These are phyloP conservation scores for Thaumatotibia leucotreta DNA, from an alignment of 1,140 invertebrate genomes.

Conservation along the genomic window DNA sequence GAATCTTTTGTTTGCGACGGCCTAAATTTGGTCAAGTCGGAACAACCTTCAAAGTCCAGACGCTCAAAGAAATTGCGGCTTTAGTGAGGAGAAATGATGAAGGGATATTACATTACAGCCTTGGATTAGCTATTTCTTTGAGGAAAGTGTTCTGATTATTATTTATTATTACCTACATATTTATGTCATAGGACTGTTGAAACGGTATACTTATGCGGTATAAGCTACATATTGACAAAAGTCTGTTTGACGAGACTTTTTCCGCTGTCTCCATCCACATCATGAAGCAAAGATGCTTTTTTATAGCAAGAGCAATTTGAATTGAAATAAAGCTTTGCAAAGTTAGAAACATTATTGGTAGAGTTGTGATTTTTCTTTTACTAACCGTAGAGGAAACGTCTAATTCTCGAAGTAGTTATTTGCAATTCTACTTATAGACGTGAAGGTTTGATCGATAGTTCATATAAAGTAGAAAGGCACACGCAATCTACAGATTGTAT, in stretches of 20 bases:
- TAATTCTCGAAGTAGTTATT: no score
- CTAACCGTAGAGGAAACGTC: no score
- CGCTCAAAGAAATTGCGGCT: background rate
- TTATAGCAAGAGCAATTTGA: no score
- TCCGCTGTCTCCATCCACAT: no score
- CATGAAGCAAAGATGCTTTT: no score
- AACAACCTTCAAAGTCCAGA: background rate
- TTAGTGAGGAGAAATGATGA: background rate
- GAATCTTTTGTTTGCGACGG: background rate
- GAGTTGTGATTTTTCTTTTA: no score
- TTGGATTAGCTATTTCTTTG: background rate
- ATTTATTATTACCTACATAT: background rate
- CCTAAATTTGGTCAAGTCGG: slow-evolving; percentile 1
- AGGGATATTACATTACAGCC: background rate
- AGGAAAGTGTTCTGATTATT: background rate
- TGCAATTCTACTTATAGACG: background rate
- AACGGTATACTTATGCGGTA: no score
- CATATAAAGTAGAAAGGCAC: background rate
- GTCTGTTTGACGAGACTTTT: no score
- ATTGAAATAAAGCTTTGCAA: no score
- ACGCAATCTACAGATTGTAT: background rate
- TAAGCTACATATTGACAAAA: no score
- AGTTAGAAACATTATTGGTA: no score
- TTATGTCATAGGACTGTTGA: no score
- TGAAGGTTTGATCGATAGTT: background rate